Evolutionary conservation across 2,797 vertebrate genomes (phyloP).

Genomic region (Sciaenops ocellatus): DNA sequence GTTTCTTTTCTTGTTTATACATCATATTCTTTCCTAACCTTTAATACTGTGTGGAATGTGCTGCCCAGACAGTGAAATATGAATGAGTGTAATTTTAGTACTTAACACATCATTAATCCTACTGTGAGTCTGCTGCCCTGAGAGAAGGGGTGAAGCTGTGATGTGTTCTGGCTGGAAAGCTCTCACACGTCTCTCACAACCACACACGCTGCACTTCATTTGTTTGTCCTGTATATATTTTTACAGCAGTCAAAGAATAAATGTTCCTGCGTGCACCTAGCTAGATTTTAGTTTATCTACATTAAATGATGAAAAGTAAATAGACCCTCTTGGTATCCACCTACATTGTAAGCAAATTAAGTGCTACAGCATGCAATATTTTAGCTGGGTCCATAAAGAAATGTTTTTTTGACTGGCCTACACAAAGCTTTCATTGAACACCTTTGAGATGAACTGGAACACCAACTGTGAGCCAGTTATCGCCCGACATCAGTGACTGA

Average conservation of each 20-base stretch:
- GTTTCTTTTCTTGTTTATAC: slow-evolving; percentile 45
- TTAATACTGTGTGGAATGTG: slow-evolving; percentile 55
- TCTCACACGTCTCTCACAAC: slow-evolving; percentile 8
- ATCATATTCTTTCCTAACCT: slow-evolving; percentile 44
- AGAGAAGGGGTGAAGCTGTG: slow-evolving; percentile 55
- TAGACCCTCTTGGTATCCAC: background rate
- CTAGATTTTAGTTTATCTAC: background rate
- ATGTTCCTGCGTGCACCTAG: background rate
- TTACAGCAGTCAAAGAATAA: background rate
- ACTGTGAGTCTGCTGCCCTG: slow-evolving; percentile 57
- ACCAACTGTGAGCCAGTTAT: background rate
- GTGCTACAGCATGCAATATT: background rate
- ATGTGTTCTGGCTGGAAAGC: slow-evolving; percentile 56
- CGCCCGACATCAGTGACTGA: background rate
- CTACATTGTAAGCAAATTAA: background rate
- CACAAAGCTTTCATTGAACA: background rate
- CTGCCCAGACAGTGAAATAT: slow-evolving; percentile 68
- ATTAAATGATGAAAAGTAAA: background rate
- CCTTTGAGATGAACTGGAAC: slow-evolving; percentile 10
- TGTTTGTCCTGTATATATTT: background rate
- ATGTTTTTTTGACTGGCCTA: background rate
- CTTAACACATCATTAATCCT: slow-evolving; percentile 79
- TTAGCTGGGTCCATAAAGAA: slow-evolving; percentile 6
- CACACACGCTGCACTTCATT: slow-evolving; percentile 10
- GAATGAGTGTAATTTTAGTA: slow-evolving; percentile 70